Evolutionary conservation across 2,888 invertebrate species (phyloP), one percentile per base, ranked within the genome.

Genomic region (Ectropis crepuscularia): DNA sequence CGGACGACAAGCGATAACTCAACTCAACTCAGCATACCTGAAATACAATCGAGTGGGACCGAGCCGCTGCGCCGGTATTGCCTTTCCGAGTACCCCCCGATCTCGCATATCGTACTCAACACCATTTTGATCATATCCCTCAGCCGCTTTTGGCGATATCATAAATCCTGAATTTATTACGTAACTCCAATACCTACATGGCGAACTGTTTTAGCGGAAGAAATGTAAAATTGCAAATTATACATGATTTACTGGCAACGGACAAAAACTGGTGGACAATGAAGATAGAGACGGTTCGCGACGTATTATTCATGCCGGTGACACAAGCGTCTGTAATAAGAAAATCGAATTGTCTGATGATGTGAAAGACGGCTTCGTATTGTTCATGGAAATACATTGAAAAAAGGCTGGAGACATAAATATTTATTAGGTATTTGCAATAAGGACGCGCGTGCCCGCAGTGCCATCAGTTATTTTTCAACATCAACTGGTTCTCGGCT

Each of bases 1-100:
- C 87, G 74, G 81, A 81, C 85, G 82, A 83, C 78, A 79, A 81
- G 83, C 86, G 89, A 90, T 90, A 90, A 88, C 85, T 89, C 88
- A 88, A 87, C 85, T 83, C 80, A 79, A 87, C 86, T 84, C 81
- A 80, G 85, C 86, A 89, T 89, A 82, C 85, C 81, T 86, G 82
- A 86, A 88, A 89, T 87, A 87, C 87, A 89, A 86, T 88, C 85
- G 84, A 82, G 82, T 83, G 85, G 83, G 82, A 82, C 82, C 78
- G 79, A 80, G 81, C 80, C 78, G 80, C 75, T 77, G 77, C 75
- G 73, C 81, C 82, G 59, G 83, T 78, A 75, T 82, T 82, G 81
- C 85, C 80, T 77, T 78, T 82, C 80, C 77, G 79, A 81, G 82
- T 63, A 62, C 65, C 63, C 60, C 63, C 60, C 59, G 65, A 67